phyloP scores from a whole-genome alignment of 37 sponge, comb jelly and placozoan species.

The Cladorhizidae sp. region DNA sequence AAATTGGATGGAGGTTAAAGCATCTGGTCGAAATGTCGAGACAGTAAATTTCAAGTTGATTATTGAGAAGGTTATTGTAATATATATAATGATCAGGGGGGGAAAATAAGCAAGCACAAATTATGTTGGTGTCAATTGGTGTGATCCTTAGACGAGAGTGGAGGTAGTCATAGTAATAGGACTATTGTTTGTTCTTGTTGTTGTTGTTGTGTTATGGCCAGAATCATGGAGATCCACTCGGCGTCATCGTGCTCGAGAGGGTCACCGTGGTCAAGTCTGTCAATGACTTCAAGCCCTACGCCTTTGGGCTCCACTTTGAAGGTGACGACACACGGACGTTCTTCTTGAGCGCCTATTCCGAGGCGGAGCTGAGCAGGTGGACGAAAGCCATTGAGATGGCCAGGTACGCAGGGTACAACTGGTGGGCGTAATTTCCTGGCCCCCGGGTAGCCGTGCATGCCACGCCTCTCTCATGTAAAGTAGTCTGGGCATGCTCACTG shows the following conservation, averaged over 20 bases:
- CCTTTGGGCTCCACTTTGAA: constrained; percentile 53
- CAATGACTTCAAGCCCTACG: constrained; percentile 41
- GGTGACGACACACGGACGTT: constrained; percentile 59
- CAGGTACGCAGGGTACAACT: no score
- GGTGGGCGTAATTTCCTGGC: no score
- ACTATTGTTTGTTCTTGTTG: background rate
- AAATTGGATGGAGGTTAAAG: no score
- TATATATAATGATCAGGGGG: no score
- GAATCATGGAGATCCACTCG: constrained; percentile 35
- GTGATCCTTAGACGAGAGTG: background rate
- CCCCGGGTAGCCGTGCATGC: no score
- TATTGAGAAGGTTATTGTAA: no score
- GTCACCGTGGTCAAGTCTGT: constrained; percentile 15
- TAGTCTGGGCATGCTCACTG: no score
- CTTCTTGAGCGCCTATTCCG: constrained; percentile 54
- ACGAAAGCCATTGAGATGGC: constrained; percentile 52
- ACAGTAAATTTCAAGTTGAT: no score
- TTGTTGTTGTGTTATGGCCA: background rate
- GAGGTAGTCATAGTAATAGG: background rate
- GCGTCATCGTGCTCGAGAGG: constrained; percentile 72
- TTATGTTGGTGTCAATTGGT: background rate
- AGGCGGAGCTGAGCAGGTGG: constrained; percentile 58
- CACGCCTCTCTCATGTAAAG: no score
- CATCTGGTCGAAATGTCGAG: no score
- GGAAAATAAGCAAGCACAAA: no score